Conservation (phyloP, 1,140 invertebrate genomes). For the Heliconius nattereri region DNA sequence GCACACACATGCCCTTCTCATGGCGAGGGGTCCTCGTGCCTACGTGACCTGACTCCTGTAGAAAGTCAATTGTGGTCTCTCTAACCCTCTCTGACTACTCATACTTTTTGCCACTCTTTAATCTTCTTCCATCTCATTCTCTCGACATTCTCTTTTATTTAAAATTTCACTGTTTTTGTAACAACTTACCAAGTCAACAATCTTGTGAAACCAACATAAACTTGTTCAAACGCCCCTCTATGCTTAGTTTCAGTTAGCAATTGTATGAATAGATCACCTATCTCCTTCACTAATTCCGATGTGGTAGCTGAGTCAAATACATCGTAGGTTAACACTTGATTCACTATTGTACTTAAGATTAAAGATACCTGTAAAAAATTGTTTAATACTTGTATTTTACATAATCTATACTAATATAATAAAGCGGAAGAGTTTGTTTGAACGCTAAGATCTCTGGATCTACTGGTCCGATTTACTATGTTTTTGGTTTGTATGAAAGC, state of each 20-base stretch:
- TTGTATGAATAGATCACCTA: conserved; percentile 88
- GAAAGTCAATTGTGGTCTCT: too few relatives aligned
- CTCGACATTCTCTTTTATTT: too few relatives aligned
- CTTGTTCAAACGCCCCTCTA: conserved; percentile 97
- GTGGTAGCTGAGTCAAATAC: conserved; percentile 51
- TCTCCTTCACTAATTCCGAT: conserved; percentile 76
- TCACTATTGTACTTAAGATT: conserved; percentile 76
- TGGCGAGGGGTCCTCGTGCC: too few relatives aligned
- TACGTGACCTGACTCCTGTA: too few relatives aligned
- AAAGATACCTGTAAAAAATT: conserved; percentile 64
- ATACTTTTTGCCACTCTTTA: too few relatives aligned
- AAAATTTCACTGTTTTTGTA: background rate
- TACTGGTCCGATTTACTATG: too few relatives aligned
- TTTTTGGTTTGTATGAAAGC: too few relatives aligned
- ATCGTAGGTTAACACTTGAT: background rate
- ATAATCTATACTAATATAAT: background rate
- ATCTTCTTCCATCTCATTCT: too few relatives aligned
- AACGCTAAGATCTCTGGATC: too few relatives aligned
- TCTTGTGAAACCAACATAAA: conserved; percentile 92
- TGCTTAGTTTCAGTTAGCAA: conserved; percentile 93
- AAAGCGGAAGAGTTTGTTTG: too few relatives aligned
- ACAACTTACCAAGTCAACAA: conserved; percentile 81
- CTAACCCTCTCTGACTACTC: too few relatives aligned
- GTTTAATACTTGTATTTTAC: background rate
- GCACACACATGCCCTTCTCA: too few relatives aligned